Evolutionary conservation across 1,140 invertebrate species (phyloP).

Genomic region (Stegodyphus mimosarum): DNA sequence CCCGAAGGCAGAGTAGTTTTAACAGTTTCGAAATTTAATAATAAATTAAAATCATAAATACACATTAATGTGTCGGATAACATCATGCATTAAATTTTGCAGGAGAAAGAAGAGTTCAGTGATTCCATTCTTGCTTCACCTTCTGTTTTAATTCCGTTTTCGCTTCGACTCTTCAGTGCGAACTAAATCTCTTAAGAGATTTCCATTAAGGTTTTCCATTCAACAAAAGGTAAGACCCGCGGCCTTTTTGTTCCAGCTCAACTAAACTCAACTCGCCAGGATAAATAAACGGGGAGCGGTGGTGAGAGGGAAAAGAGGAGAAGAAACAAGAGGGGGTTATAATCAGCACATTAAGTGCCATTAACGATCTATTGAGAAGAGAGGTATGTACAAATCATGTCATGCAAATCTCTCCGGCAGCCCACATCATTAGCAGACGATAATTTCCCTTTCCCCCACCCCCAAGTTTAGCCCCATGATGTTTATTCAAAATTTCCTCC

Average conservation of each 20-base stretch:
- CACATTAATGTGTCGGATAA: no score
- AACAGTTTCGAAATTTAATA: no score
- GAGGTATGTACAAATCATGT: conserved; percentile 32
- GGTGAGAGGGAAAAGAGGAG: background rate
- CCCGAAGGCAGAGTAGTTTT: no score
- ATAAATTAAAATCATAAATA: no score
- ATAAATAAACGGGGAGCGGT: background rate
- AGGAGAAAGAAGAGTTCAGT: no score
- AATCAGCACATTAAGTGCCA: conserved; percentile 52
- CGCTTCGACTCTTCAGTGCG: background rate
- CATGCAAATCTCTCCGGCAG: conserved; percentile 17
- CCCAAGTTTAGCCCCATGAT: background rate
- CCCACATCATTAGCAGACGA: conserved; percentile 36
- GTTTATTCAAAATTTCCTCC: conserved; percentile 4
- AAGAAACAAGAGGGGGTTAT: conserved; percentile 9
- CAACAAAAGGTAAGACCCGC: conserved; percentile 23
- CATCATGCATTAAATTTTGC: no score
- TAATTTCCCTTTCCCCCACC: conserved; percentile 21
- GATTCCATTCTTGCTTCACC: background rate
- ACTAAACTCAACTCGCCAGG: background rate
- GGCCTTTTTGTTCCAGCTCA: conserved; percentile 26
- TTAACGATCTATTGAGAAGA: conserved; percentile 41
- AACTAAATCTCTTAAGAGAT: conserved; percentile 16
- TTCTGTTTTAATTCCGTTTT: conserved; percentile 12
- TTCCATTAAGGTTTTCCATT: conserved; percentile 35